These are phyloP conservation scores for Frieseomelitta varia DNA, from an alignment of 1,140 invertebrate species.

Conservation along the genomic window DNA sequence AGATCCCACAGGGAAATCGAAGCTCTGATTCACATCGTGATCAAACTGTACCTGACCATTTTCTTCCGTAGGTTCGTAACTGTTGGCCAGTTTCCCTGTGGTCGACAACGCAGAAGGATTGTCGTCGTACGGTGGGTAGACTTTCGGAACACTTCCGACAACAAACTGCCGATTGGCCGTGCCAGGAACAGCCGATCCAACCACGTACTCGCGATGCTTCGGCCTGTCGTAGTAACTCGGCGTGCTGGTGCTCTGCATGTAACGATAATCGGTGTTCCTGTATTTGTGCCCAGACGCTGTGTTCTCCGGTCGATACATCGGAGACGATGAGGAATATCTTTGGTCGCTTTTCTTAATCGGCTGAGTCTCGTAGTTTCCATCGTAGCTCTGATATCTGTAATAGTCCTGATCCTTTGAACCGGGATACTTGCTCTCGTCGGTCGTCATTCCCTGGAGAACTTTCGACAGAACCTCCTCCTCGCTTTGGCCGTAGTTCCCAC, in stretches of 20 bases:
- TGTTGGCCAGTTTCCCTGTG: conserved; percentile 3
- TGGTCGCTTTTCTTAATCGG: conserved; percentile 62
- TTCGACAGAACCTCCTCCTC: conserved; percentile 89
- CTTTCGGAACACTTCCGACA: conserved; percentile 77
- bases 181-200: conserved; percentile 39
- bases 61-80: conserved; percentile 38
- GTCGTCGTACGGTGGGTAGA: conserved; percentile 66
- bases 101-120: conserved; percentile 25
- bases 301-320: conserved; percentile 71
- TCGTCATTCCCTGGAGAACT: conserved; percentile 88
- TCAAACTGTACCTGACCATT: conserved; percentile 53
- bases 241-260: conserved; percentile 68
- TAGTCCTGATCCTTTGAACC: conserved; percentile 68
- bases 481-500: conserved; percentile 84
- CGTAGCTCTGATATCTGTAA: conserved; percentile 71
- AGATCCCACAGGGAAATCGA: conserved; percentile 61
- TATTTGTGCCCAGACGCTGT: conserved; percentile 69
- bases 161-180: conserved; percentile 77
- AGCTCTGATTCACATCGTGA: conserved; percentile 60
- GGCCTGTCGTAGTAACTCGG: conserved; percentile 72
- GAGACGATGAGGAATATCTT: conserved; percentile 56
- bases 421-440: conserved; percentile 67
- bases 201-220: conserved; percentile 61
- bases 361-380: conserved; percentile 63
- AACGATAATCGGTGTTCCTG: conserved; percentile 77